Evolutionary conservation across 2,113 vertebrate species (phyloP).

Genomic region (Capricornis sumatraensis): DNA sequence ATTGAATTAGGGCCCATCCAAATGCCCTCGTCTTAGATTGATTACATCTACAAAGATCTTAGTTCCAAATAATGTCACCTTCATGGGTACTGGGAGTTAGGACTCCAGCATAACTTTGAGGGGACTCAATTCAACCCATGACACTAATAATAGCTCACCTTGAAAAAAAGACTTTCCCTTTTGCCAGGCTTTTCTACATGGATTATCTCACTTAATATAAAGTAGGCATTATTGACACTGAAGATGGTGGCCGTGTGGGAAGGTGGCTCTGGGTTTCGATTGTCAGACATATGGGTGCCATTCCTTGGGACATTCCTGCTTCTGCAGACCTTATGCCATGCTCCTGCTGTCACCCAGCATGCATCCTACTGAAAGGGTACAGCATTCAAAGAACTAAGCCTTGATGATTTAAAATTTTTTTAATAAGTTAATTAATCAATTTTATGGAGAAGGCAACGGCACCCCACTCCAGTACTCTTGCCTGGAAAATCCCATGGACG

Average conservation of each 20-base stretch:
- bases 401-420: background rate
- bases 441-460: background rate
- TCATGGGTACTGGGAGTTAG: background rate
- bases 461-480: no score
- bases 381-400: constrained; percentile 93
- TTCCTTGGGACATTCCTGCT: constrained; percentile 33
- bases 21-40: background rate
- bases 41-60: background rate
- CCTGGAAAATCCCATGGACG: no score
- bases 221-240: background rate
- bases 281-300: background rate
- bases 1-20: background rate
- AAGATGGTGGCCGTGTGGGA: background rate
- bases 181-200: background rate
- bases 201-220: background rate
- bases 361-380: constrained; percentile 94
- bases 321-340: constrained; percentile 46
- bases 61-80: background rate
- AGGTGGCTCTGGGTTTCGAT: background rate
- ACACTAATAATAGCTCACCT: background rate
- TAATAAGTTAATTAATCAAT: background rate
- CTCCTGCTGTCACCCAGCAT: constrained; percentile 89
- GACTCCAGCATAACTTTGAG: background rate
- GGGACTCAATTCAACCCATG: background rate
- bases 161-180: background rate